Percentiles rank a stretch among this genome's conserved stretches.
phyloP scores from a whole-genome alignment of 2,797 vertebrate genomes.

The Cyclopterus lumpus region DNA sequence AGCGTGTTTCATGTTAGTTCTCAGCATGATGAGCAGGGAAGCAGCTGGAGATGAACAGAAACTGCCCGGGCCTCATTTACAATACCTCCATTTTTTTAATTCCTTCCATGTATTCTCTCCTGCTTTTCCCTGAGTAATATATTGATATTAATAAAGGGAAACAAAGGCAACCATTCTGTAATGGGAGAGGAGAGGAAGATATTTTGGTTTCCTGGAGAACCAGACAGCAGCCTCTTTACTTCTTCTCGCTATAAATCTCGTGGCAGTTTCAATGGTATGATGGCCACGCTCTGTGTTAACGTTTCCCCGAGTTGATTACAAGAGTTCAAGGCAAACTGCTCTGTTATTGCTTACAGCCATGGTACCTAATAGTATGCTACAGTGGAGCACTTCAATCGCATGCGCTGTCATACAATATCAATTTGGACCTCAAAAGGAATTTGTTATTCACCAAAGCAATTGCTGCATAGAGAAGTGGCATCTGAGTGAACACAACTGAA shows the following conservation, averaged over 20 bases:
- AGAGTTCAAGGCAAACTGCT: slow-evolving; percentile 72
- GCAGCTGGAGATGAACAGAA: slow-evolving; percentile 87
- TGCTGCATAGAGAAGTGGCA: slow-evolving; percentile 55
- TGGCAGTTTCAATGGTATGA: slow-evolving; percentile 72
- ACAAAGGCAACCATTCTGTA: slow-evolving; percentile 81
- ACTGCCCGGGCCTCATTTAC: slow-evolving; percentile 68
- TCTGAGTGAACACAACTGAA: slow-evolving; percentile 53
- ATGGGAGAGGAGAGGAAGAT: slow-evolving; percentile 69
- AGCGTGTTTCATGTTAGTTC: slow-evolving; percentile 87
- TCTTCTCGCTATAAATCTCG: slow-evolving; percentile 82
- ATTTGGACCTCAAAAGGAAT: slow-evolving; percentile 64
- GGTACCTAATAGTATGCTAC: slow-evolving; percentile 64
- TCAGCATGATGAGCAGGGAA: slow-evolving; percentile 84
- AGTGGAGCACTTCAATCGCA: slow-evolving; percentile 68
- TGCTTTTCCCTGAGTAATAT: slow-evolving; percentile 78
- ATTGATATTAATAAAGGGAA: slow-evolving; percentile 85
- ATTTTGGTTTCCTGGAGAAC: slow-evolving; percentile 76
- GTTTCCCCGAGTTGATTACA: slow-evolving; percentile 77
- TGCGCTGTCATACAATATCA: slow-evolving; percentile 73
- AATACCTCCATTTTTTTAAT: slow-evolving; percentile 81
- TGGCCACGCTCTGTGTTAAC: slow-evolving; percentile 67
- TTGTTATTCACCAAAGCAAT: slow-evolving; percentile 64
- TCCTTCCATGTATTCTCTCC: slow-evolving; percentile 59
- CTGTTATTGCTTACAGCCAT: slow-evolving; percentile 73
- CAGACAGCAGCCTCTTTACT: slow-evolving; percentile 66